A percentile compares a stretch with the other conserved stretches of the same genome.
Conservation (phyloP, 2,113 vertebrate species). For the Mystacornis crossleyi region DNA sequence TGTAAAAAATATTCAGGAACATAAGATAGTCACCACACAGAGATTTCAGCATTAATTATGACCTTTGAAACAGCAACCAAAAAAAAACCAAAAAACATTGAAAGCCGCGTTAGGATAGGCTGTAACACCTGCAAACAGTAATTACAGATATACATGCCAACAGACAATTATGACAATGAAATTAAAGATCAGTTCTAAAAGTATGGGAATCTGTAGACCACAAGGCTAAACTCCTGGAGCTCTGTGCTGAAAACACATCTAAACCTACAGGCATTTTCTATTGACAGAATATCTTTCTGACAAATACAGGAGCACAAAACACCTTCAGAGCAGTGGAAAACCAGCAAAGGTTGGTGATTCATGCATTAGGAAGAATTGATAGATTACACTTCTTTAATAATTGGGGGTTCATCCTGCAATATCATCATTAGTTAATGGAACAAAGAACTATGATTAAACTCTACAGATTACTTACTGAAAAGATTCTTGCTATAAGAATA, state of each 20-base stretch:
- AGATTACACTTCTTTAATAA: not conserved
- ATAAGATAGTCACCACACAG: not conserved
- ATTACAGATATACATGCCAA: not conserved
- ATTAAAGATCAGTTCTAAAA: not conserved
- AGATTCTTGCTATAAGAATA: not conserved
- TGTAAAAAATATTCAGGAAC: not conserved
- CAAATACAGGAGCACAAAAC: not conserved
- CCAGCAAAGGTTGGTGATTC: not conserved
- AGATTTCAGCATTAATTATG: not conserved
- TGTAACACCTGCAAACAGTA: not conserved
- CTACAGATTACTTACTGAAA: not conserved
- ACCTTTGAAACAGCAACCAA: not conserved
- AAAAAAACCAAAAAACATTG: not conserved
- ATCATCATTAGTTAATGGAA: not conserved
- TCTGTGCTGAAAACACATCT: not conserved
- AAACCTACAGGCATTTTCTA: not conserved
- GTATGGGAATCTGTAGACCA: not conserved
- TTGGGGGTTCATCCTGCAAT: not conserved
- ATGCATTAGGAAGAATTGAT: not conserved
- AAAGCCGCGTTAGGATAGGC: not conserved
- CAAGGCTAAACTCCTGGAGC: not conserved
- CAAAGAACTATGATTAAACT: not conserved
- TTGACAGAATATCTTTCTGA: not conserved
- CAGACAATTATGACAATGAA: not conserved
- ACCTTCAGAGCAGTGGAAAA: not conserved